A percentile compares a stretch with the other conserved stretches of the same genome.
Conservation (phyloP, 2,113 vertebrate species). For the Recurvirostra avosetta region DNA sequence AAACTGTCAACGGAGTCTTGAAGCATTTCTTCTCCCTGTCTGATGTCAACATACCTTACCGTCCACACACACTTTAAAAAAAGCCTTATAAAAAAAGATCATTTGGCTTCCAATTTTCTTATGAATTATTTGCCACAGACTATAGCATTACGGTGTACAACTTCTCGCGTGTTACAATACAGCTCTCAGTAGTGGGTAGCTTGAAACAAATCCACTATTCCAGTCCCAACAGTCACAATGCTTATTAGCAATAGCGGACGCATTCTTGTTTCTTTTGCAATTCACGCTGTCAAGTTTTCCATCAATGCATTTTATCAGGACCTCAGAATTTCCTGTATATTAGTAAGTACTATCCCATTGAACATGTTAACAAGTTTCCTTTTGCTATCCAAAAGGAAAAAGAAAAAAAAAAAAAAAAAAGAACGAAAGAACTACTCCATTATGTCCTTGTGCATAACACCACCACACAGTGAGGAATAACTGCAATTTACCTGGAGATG, state of each 20-base stretch:
- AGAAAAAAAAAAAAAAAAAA: neutral
- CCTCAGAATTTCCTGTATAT: neutral
- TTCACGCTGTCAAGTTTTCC: neutral
- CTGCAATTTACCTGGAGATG: neutral
- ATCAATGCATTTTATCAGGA: neutral
- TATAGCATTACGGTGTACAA: rapidly evolving
- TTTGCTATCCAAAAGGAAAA: neutral
- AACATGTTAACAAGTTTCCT: neutral
- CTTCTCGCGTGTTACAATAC: neutral
- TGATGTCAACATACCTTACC: rapidly evolving
- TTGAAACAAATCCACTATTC: neutral
- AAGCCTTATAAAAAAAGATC: neutral
- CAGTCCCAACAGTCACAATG: neutral
- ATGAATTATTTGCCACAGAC: neutral
- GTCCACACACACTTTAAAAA: neutral
- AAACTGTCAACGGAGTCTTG: rapidly evolving
- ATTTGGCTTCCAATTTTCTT: neutral
- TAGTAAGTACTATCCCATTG: neutral
- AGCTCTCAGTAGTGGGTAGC: neutral
- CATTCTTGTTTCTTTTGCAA: neutral
- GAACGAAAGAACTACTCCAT: neutral
- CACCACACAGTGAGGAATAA: neutral
- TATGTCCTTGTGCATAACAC: neutral
- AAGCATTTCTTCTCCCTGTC: neutral
- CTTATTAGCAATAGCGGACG: neutral